A percentile compares a stretch with the other conserved stretches of the same genome.
phyloP scores from a whole-genome alignment of 92 coral and sea anemone genomes.

The Virgularia gustaviana region DNA sequence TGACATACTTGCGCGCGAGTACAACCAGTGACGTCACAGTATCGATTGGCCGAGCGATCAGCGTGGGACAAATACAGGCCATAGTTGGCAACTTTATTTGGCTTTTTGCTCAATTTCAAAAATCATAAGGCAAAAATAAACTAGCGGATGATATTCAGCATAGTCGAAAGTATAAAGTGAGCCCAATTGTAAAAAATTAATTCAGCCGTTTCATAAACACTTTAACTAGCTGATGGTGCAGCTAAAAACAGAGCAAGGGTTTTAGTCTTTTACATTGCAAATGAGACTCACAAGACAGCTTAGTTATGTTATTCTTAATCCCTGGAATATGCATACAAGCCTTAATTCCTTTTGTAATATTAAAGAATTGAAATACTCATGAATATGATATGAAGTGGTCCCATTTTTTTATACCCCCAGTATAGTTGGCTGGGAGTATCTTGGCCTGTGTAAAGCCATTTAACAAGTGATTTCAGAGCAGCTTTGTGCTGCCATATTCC shows the following conservation, averaged over 20 bases:
- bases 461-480: too few relatives aligned
- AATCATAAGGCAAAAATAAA: slow-evolving; percentile 13
- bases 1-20: slow-evolving; percentile 6
- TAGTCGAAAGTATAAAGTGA: slow-evolving; percentile 12
- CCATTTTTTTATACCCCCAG: too few relatives aligned
- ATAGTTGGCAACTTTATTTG: background rate
- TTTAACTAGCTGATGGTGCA: too few relatives aligned
- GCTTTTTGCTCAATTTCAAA: slow-evolving; percentile 6
- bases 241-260: background rate
- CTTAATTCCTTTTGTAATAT: too few relatives aligned
- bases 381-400: too few relatives aligned
- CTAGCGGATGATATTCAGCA: slow-evolving; percentile 24
- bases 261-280: background rate
- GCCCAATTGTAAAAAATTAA: background rate
- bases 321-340: too few relatives aligned
- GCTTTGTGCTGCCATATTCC: too few relatives aligned
- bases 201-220: slow-evolving; percentile 32
- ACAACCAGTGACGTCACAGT: slow-evolving; percentile 28
- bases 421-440: too few relatives aligned
- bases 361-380: too few relatives aligned
- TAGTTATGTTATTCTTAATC: too few relatives aligned
- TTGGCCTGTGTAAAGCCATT: too few relatives aligned
- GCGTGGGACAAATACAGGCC: slow-evolving; percentile 14
- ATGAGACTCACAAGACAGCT: too few relatives aligned
- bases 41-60: background rate